A percentile compares a stretch with the other conserved stretches of the same genome.
Conservation (phyloP, 2,888 invertebrate genomes). For the Acrobasis repandana region DNA sequence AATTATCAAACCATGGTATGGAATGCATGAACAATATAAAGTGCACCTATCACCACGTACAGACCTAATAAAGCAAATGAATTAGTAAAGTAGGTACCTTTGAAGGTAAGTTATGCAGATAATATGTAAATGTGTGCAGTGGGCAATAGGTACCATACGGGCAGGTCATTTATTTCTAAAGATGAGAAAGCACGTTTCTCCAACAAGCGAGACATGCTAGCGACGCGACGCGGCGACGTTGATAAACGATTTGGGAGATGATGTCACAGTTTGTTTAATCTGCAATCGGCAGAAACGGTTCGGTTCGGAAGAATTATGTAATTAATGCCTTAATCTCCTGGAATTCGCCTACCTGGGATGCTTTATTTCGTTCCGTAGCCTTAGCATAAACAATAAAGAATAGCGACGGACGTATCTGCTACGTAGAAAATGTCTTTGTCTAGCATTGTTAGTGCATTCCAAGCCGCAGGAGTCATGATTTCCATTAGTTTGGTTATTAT, state of each 20-base stretch:
- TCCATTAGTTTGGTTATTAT: conserved; percentile 32
- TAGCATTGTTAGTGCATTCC: conserved; percentile 36
- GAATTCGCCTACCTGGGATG: conserved; percentile 20
- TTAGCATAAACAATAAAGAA: conserved; percentile 7
- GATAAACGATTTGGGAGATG: conserved; percentile 25
- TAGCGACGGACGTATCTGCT: conserved; percentile 7
- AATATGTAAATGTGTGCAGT: too few relatives aligned
- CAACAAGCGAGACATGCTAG: background rate
- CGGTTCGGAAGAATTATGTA: conserved; percentile 18
- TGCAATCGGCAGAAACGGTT: conserved; percentile 12
- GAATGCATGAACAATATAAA: too few relatives aligned
- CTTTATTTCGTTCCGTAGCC: conserved; percentile 3
- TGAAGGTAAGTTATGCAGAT: too few relatives aligned
- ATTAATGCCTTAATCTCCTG: conserved; percentile 20
- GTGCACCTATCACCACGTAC: too few relatives aligned
- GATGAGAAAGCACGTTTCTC: conserved; percentile 8
- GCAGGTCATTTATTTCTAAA: conserved; percentile 1
- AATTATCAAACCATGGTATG: conserved; percentile 30
- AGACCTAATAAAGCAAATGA: too few relatives aligned
- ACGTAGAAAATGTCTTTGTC: conserved; percentile 23
- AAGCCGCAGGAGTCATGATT: conserved; percentile 36
- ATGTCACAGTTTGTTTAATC: conserved; percentile 25
- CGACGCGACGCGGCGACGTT: conserved; percentile 12
- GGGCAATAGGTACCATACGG: too few relatives aligned
- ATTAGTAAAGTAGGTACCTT: too few relatives aligned